Conservation (phyloP, 2,113 vertebrate genomes). For the Ictalurus punctatus region DNA sequence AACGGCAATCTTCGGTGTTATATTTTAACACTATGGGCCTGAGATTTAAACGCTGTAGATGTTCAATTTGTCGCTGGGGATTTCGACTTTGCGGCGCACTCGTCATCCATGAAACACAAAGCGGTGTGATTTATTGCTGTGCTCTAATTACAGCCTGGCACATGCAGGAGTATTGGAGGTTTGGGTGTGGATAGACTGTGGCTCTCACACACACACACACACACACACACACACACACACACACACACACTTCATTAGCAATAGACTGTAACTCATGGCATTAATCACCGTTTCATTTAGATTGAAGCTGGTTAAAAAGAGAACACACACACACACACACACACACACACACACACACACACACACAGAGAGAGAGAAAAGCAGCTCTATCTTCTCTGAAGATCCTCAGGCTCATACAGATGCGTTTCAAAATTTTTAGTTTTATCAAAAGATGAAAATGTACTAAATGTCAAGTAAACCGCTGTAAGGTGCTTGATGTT, state of each 20-base stretch:
- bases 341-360: neutral
- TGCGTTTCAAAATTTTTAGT: neutral
- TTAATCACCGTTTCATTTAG: constrained; percentile 40
- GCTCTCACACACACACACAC: neutral
- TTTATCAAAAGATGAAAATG: neutral
- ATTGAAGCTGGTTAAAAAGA: constrained; percentile 5
- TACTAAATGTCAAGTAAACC: neutral
- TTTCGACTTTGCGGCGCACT: constrained; percentile 42
- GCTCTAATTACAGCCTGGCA: constrained; percentile 50
- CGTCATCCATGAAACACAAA: constrained; percentile 56
- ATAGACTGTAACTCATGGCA: constrained; percentile 31
- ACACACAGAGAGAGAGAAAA: neutral
- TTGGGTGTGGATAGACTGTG: constrained; percentile 2
- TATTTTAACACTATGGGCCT: neutral
- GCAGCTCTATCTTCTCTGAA: neutral
- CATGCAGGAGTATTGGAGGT: neutral
- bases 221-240: constrained; percentile 35
- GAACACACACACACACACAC: neutral
- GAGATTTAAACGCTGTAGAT: neutral
- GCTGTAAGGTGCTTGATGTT: neutral
- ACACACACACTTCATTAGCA: constrained; percentile 48
- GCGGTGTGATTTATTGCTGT: constrained; percentile 54
- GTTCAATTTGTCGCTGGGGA: neutral
- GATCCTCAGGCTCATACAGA: neutral
- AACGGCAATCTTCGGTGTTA: neutral